Conservation (phyloP, 2,888 invertebrate species). For the Sycophila texana region DNA sequence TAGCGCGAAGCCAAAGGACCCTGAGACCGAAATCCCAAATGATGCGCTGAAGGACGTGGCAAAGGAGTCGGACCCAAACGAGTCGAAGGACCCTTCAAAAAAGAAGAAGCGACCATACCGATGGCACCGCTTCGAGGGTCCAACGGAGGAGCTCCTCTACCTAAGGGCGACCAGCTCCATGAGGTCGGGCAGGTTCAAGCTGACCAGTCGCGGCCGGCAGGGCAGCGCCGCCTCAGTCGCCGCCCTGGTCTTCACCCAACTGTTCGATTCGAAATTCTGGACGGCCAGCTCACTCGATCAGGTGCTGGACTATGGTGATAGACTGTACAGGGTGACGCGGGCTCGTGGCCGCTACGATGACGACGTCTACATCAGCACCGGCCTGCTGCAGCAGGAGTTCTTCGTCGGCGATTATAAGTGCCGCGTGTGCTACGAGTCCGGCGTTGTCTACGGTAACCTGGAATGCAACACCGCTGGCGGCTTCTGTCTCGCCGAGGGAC, state of each 20-base stretch:
- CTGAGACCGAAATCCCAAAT: background rate
- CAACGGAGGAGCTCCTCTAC: conserved; percentile 62
- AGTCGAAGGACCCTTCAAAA: background rate
- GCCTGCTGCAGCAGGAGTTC: conserved; percentile 66
- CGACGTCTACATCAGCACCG: conserved; percentile 63
- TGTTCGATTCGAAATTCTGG: conserved; percentile 68
- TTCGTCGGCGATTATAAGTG: conserved; percentile 68
- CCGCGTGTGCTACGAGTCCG: conserved; percentile 64
- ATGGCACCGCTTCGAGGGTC: conserved; percentile 58
- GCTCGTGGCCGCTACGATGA: conserved; percentile 58
- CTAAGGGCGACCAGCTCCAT: conserved; percentile 66
- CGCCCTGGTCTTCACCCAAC: conserved; percentile 64
- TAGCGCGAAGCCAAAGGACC: no score
- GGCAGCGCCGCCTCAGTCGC: conserved; percentile 64
- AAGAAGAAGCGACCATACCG: background rate
- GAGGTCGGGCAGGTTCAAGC: conserved; percentile 65
- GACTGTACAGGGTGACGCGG: conserved; percentile 64
- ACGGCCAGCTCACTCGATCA: conserved; percentile 62
- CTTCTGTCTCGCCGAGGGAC: conserved; percentile 69
- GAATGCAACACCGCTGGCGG: conserved; percentile 65
- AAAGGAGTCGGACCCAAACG: background rate
- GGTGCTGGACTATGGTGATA: conserved; percentile 66
- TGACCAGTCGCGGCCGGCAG: conserved; percentile 66
- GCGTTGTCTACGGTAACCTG: conserved; percentile 65
- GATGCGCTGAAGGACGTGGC: background rate